Evolutionary conservation across 2,113 vertebrate genomes (phyloP).

Genomic region (Ptilonorhynchus violaceus): DNA sequence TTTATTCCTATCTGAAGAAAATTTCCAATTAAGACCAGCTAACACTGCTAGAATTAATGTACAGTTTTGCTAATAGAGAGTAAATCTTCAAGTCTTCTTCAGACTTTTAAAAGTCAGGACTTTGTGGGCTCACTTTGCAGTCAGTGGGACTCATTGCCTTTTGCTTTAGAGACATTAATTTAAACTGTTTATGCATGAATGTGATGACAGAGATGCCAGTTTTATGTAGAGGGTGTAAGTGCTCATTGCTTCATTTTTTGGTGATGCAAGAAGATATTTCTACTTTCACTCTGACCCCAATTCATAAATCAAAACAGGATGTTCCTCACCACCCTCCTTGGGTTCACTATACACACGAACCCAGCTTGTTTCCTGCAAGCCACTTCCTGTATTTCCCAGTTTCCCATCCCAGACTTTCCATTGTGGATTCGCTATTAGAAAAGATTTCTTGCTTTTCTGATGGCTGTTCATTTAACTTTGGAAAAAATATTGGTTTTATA

Average conservation of each 20-base stretch:
- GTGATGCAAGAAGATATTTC: neutral
- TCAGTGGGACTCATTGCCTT: neutral
- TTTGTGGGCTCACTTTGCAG: neutral
- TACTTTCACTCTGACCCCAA: neutral
- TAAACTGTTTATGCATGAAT: neutral
- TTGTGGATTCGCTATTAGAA: neutral
- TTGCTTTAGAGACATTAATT: neutral
- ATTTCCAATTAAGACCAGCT: neutral
- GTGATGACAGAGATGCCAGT: neutral
- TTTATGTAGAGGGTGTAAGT: neutral
- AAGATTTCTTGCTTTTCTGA: neutral
- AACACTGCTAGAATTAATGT: neutral
- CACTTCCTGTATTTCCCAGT: neutral
- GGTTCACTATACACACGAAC: neutral
- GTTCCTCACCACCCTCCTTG: neutral
- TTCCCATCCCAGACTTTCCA: neutral
- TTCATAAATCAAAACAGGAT: neutral
- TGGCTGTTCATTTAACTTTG: neutral
- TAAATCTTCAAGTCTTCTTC: neutral
- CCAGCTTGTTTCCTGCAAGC: neutral
- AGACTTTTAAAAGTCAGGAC: neutral
- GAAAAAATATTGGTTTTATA: neutral
- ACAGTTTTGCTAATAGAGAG: neutral
- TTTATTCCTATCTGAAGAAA: neutral
- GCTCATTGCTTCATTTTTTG: neutral